A percentile compares a stretch with the other conserved stretches of the same genome.
phyloP scores from a whole-genome alignment of 2,888 invertebrate genomes.

The Hirudinaria manillensis region DNA sequence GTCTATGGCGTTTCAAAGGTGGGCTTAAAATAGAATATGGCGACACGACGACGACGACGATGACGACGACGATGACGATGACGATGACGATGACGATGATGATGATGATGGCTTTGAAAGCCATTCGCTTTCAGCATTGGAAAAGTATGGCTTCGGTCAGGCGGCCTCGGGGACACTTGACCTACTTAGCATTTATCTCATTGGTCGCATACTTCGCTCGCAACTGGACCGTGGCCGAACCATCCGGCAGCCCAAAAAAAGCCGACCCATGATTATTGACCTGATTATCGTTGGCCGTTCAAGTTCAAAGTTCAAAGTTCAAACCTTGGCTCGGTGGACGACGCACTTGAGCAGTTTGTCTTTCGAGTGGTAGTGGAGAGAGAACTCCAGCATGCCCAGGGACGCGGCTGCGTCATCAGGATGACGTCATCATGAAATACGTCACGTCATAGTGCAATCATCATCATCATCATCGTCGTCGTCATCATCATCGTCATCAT shows the following conservation, averaged over 20 bases:
- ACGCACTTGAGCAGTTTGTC: slow-evolving; percentile 58
- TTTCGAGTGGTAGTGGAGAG: slow-evolving; percentile 69
- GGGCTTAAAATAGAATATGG: too few relatives aligned
- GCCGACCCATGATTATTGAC: neutral
- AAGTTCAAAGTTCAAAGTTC: neutral
- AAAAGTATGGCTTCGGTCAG: too few relatives aligned
- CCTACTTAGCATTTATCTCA: too few relatives aligned
- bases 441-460: neutral
- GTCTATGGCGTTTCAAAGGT: too few relatives aligned
- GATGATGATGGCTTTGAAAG: neutral
- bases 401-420: slow-evolving; percentile 37
- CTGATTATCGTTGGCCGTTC: neutral
- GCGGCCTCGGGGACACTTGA: too few relatives aligned
- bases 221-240: neutral
- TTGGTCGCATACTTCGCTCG: neutral
- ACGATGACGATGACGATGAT: neutral
- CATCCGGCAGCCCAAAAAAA: too few relatives aligned
- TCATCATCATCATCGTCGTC: neutral
- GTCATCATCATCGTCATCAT: neutral
- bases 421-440: neutral
- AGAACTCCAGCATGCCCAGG: slow-evolving; percentile 68
- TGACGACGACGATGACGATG: neutral
- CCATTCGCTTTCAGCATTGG: too few relatives aligned
- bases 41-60: too few relatives aligned
- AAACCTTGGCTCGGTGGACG: slow-evolving; percentile 69